phyloP scores from a whole-genome alignment of 2,797 vertebrate genomes.

The Macrochelys suwanniensis region DNA sequence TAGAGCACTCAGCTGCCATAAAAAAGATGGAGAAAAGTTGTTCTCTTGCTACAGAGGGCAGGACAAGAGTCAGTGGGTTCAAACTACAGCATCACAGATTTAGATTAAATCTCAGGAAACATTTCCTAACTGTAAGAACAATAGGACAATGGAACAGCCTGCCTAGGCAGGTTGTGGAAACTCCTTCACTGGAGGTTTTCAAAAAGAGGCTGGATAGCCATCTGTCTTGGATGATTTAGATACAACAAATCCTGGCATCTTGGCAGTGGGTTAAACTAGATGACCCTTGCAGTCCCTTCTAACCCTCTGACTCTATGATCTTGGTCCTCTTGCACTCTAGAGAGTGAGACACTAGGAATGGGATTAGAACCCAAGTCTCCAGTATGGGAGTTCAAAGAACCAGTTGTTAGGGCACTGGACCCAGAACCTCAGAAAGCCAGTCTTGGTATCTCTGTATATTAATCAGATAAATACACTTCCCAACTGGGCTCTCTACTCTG shows the following conservation, averaged over 20 bases:
- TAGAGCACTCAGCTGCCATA: neutral
- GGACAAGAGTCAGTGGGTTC: neutral
- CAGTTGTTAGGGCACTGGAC: neutral
- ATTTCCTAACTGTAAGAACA: neutral
- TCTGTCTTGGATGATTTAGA: neutral
- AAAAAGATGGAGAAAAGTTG: neutral
- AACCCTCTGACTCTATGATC: neutral
- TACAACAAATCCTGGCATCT: neutral
- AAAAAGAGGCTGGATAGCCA: neutral
- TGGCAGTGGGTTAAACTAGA: neutral
- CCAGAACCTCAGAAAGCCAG: neutral
- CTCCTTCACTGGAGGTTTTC: neutral
- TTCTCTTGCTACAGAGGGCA: neutral
- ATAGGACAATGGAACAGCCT: neutral
- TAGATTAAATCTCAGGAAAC: neutral
- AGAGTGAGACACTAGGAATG: neutral
- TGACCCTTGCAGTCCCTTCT: neutral
- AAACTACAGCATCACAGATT: neutral
- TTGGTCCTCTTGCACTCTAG: neutral
- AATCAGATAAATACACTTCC: neutral
- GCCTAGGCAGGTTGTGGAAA: neutral
- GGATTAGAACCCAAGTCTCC: neutral
- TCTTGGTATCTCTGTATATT: neutral
- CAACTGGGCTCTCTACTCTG: neutral
- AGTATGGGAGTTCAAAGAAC: neutral